A percentile compares a stretch with the other conserved stretches of the same genome.
These are phyloP conservation scores for Pogonocherus hispidulus DNA, from an alignment of 2,888 invertebrate species.

Conservation along the genomic window DNA sequence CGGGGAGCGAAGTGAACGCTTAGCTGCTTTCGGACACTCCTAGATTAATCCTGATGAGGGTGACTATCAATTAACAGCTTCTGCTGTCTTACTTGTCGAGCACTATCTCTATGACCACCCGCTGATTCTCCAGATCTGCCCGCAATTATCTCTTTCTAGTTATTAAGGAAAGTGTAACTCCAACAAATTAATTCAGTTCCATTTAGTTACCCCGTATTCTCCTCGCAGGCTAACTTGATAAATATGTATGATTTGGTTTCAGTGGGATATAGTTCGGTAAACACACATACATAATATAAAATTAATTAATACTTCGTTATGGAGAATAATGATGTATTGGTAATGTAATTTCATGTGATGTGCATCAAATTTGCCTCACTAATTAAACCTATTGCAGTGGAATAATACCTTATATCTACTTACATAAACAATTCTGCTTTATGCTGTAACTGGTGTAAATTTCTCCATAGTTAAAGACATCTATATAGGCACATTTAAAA, in stretches of 20 bases:
- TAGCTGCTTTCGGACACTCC: conserved; percentile 20
- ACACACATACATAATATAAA: conserved; percentile 20
- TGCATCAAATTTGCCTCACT: conserved; percentile 12
- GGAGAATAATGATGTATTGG: conserved; percentile 28
- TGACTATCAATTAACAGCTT: conserved; percentile 33
- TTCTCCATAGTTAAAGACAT: too few relatives aligned
- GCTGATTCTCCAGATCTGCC: conserved; percentile 20
- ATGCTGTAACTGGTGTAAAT: too few relatives aligned
- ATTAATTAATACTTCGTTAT: conserved; percentile 24
- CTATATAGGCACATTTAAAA: too few relatives aligned
- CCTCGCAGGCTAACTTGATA: conserved; percentile 15
- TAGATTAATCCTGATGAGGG: conserved; percentile 31
- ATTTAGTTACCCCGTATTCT: conserved; percentile 18
- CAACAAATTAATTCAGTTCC: conserved; percentile 23
- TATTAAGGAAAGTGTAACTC: conserved; percentile 27
- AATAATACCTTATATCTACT: too few relatives aligned
- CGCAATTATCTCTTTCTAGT: conserved; percentile 28
- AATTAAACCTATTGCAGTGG: background rate
- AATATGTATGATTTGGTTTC: conserved; percentile 28
- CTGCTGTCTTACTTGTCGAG: conserved; percentile 28
- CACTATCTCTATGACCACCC: conserved; percentile 29
- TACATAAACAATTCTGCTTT: too few relatives aligned
- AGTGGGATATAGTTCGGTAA: conserved; percentile 24
- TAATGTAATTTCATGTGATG: conserved; percentile 15
- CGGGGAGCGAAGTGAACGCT: background rate